A percentile compares a stretch with the other conserved stretches of the same genome.
phyloP scores from a whole-genome alignment of 1,140 invertebrate genomes.

The Drosophila orena region DNA sequence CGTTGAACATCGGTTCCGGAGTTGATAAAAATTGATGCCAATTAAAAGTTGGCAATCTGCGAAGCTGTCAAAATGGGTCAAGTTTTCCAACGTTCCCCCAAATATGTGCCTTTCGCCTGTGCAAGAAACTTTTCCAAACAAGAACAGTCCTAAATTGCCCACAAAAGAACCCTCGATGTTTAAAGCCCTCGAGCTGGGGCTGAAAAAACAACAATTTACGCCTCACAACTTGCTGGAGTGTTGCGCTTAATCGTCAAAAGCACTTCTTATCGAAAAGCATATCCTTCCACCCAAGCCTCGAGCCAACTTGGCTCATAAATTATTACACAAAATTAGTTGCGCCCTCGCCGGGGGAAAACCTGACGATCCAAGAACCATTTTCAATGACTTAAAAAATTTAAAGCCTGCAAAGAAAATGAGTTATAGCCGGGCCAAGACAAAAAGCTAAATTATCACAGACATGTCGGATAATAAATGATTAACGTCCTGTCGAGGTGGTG shows the following conservation, averaged over 20 bases:
- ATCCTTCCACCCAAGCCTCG: slow-evolving; percentile 5
- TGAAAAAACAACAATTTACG: slow-evolving; percentile 45
- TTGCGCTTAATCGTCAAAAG: slow-evolving; percentile 68
- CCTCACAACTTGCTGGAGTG: slow-evolving; percentile 47
- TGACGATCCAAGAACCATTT: slow-evolving; percentile 8
- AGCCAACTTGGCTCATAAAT: slow-evolving; percentile 72
- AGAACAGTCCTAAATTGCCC: slow-evolving; percentile 35
- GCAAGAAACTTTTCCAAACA: slow-evolving; percentile 16
- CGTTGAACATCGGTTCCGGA: slow-evolving; percentile 28
- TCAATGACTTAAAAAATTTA: slow-evolving; percentile 54
- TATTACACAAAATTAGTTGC: slow-evolving; percentile 66
- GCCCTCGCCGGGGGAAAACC: slow-evolving; percentile 14
- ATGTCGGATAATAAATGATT: slow-evolving; percentile 83
- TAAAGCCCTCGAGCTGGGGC: slow-evolving; percentile 33
- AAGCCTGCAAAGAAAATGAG: slow-evolving; percentile 64
- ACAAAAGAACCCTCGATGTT: slow-evolving; percentile 41
- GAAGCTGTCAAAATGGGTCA: slow-evolving; percentile 50
- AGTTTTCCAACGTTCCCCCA: slow-evolving; percentile 13
- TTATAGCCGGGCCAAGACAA: slow-evolving; percentile 60
- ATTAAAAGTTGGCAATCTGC: slow-evolving; percentile 57
- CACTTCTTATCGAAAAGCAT: slow-evolving; percentile 55
- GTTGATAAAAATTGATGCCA: slow-evolving; percentile 55
- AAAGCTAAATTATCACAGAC: slow-evolving; percentile 80
- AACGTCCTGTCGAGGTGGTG: slow-evolving; percentile 46
- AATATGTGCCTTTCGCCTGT: slow-evolving; percentile 16